These are phyloP conservation scores for Myotis brandtii DNA, from an alignment of 2,113 vertebrate genomes.

Conservation along the genomic window DNA sequence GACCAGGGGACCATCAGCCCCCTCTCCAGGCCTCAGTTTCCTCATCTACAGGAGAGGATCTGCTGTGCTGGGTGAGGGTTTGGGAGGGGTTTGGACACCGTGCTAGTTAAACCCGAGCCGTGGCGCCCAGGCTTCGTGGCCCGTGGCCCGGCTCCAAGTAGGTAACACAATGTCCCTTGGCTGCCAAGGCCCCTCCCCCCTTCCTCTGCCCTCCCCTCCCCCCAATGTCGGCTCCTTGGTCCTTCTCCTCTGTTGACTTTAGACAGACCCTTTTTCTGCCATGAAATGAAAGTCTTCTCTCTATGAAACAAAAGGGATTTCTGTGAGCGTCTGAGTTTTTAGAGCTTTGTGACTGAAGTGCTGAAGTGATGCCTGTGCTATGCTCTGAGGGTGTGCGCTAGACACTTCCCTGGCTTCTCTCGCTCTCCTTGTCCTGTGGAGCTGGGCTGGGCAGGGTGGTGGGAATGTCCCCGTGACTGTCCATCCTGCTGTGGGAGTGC, in stretches of 20 bases:
- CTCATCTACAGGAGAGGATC: neutral
- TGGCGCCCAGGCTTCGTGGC: too few relatives aligned
- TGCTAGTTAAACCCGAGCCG: neutral
- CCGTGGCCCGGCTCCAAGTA: neutral
- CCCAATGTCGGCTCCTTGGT: rapidly evolving
- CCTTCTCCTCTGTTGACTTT: neutral
- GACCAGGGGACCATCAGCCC: neutral
- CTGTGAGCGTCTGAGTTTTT: neutral
- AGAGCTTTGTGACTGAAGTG: neutral
- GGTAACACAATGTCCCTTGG: neutral
- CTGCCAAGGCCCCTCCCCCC: neutral
- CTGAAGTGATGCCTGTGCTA: neutral
- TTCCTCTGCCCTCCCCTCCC: neutral
- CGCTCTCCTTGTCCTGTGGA: neutral
- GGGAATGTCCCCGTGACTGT: rapidly evolving
- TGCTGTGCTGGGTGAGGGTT: neutral
- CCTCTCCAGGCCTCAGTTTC: neutral
- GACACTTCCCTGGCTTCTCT: neutral
- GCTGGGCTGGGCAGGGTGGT: rapidly evolving
- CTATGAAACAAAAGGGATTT: neutral
- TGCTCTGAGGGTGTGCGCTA: neutral
- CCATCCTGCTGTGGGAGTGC: neutral
- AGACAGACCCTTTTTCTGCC: neutral
- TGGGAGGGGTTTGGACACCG: neutral
- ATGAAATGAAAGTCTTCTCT: neutral